These are phyloP conservation scores for Aplocera efformata DNA, from an alignment of 2,888 invertebrate genomes.

Conservation along the genomic window DNA sequence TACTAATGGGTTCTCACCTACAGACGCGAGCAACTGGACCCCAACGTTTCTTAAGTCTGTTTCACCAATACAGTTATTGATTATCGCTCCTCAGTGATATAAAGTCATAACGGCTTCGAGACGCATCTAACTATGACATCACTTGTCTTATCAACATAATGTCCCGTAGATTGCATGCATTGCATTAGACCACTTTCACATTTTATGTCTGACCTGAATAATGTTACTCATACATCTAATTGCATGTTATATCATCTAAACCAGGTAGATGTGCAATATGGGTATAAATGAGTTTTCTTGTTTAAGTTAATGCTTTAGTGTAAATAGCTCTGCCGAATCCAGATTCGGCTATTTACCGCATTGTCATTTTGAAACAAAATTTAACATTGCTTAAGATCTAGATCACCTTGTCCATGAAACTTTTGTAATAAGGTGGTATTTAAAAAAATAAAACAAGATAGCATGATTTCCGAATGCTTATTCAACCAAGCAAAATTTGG, in stretches of 20 bases:
- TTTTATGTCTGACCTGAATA: slow-evolving; percentile 21
- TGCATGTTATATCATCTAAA: slow-evolving; percentile 23
- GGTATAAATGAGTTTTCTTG: slow-evolving; percentile 8
- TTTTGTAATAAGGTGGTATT: background rate
- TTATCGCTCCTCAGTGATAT: no score
- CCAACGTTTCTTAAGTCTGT: no score
- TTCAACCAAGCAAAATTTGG: slow-evolving; percentile 19
- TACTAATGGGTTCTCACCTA: no score
- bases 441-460: background rate
- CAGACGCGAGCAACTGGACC: no score
- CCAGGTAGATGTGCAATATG: slow-evolving; percentile 19
- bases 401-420: background rate
- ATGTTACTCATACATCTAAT: slow-evolving; percentile 13
- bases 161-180: slow-evolving; percentile 3
- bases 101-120: no score
- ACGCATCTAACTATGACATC: no score
- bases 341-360: no score
- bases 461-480: slow-evolving; percentile 16
- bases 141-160: slow-evolving; percentile 4
- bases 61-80: no score
- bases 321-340: no score
- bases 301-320: background rate
- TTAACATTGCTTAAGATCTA: no score
- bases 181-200: slow-evolving; percentile 18
- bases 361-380: no score